Evolutionary conservation across 2,797 vertebrate genomes (phyloP), one percentile per base, ranked within the genome.

Genomic region (Alca torda): DNA sequence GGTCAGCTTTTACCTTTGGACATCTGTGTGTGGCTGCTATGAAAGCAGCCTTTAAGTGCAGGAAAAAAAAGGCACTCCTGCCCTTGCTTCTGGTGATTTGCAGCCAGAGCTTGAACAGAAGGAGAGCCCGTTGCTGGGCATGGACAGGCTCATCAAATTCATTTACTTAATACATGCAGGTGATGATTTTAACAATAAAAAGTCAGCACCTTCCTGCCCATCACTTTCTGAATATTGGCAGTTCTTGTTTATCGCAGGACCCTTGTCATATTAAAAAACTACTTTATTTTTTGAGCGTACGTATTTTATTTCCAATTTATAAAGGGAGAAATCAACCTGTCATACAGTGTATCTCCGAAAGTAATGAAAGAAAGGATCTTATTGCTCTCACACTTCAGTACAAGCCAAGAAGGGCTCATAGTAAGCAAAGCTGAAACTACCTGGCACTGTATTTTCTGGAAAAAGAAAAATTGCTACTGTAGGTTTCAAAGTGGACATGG

Each of bases 401-500:
- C 43, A 83, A 88, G 57, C 26, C 84, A 89, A 96, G 68, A 39
- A 82, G 43, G 60, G 31, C 54, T 96, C 84, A 90, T 11, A 70
- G 82, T 35, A 90, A 79, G 59, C 48, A 85, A 0, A 64, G 81
- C 21, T 92, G 78, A 93, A 93, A 95, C 78, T 83, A 92, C 61
- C 78, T 83, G 78, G 90, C 68, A 84, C 37, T 57, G 4, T 35
- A 95, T 89, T 95, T 95, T 90, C 73, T 88, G 69, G 79, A 94
- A 97, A 94, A 93, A 95, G 95, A 96, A 94, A 94, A 95, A 97
- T 92, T 83, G 86, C 45, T 76, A 30, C 84, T 75, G 41, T 57
- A 72, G 61, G n/a, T 96, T 97, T 95, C 57, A 61, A 91, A 96
- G 88, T 93, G 94, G 96, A 96, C 96, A 96, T 30, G 69, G 78